A percentile compares a stretch with the other conserved stretches of the same genome.
phyloP scores from a whole-genome alignment of 2,888 invertebrate species.

The Ornithoptera alexandrae region DNA sequence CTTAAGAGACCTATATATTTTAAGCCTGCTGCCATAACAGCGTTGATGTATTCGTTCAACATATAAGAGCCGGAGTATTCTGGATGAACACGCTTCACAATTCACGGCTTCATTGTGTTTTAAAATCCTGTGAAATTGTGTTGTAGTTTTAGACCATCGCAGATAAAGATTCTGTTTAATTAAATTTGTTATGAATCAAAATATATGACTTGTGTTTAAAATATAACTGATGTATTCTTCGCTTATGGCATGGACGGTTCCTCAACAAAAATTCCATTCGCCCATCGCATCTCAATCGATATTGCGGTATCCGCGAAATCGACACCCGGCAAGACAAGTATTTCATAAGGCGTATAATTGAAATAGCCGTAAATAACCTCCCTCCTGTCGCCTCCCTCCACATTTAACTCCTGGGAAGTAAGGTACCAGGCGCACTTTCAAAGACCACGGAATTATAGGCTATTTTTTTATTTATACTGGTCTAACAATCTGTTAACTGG shows the following conservation, averaged over 20 bases:
- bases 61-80: background rate
- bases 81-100: background rate
- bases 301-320: constrained; percentile 64
- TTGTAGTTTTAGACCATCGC: background rate
- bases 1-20: no score
- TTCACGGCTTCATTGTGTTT: background rate
- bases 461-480: background rate
- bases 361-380: constrained; percentile 65
- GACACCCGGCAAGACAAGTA: constrained; percentile 62
- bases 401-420: background rate
- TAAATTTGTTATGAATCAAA: background rate
- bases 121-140: background rate
- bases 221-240: constrained; percentile 35
- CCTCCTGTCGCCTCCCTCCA: constrained; percentile 20
- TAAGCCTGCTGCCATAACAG: no score
- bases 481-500: no score
- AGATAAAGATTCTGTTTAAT: background rate
- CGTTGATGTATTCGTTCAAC: background rate
- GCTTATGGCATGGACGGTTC: constrained; percentile 32
- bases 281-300: constrained; percentile 56
- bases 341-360: constrained; percentile 78
- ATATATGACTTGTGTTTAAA: background rate
- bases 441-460: background rate
- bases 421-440: constrained; percentile 6
- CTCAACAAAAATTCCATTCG: constrained; percentile 65